Evolutionary conservation across 2,888 invertebrate species (phyloP).

Genomic region (Archaeoteleia sp.): DNA sequence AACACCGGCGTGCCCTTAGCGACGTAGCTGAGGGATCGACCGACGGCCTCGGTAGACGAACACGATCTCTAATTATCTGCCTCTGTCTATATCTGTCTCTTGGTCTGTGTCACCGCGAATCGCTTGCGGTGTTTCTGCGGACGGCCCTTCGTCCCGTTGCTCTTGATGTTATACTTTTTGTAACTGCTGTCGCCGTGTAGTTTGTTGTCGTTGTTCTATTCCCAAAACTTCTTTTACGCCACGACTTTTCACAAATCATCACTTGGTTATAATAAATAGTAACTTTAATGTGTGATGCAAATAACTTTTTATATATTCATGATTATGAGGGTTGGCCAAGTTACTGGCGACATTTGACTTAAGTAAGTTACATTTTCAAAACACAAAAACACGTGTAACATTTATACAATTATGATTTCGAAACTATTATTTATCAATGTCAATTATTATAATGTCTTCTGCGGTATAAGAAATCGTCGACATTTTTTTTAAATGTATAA

Average conservation of each 20-base stretch:
- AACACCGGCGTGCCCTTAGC: constrained; percentile 74
- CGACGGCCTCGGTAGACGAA: constrained; percentile 74
- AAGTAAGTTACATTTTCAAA: no score
- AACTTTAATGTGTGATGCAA: no score
- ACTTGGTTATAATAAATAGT: no score
- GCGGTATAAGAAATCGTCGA: no score
- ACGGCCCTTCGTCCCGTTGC: constrained; percentile 13
- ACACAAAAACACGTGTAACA: no score
- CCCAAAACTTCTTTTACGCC: constrained; percentile 6
- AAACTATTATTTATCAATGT: no score
- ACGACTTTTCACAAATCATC: constrained; percentile 2
- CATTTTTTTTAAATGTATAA: no score
- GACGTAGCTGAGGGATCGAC: constrained; percentile 74
- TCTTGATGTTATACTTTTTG: constrained; percentile 46
- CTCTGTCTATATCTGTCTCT: constrained; percentile 49
- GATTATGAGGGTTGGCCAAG: no score
- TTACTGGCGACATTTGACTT: no score
- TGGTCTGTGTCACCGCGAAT: constrained; percentile 43
- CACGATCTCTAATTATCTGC: constrained; percentile 57
- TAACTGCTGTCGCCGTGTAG: constrained; percentile 31
- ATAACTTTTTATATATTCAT: no score
- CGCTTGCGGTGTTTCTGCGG: constrained; percentile 36
- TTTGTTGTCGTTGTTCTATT: constrained; percentile 10
- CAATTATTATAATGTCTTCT: no score
- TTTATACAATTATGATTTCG: no score